Evolutionary conservation across 1,140 invertebrate species (phyloP), one percentile per base, ranked within the genome.

Genomic region (Drosophila ogumai): DNA sequence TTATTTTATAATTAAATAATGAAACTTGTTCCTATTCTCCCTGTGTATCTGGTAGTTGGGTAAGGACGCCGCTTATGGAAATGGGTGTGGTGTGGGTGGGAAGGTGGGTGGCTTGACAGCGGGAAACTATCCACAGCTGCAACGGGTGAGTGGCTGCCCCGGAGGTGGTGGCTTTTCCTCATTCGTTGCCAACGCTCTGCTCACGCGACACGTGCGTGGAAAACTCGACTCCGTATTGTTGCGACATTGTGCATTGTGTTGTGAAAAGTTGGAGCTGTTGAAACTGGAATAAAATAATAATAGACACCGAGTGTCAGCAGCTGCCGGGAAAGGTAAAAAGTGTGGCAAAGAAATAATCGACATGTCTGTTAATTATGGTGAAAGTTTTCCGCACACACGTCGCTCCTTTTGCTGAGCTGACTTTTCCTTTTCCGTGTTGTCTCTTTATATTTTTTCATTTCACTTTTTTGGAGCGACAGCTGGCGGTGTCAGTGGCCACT

Each of bases 281-380:
- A 75, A 64, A 50, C 50, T 77, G 75, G 71, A 82, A 77, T 74
- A 84, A 69, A 74, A 80, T 60, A 78, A 61, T 50, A 76, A 76
- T 59, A 76, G 50, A 76, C 63, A 76, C 15, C 43, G 60, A 52
- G 32, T 49, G 56, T 61, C 56, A 79, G 56, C 73, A 90, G 73
- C 77, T 90, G 76, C 60, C 80, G 82, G 59, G 67, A 88, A 87
- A 90, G 84, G 85, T 90, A 90, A 88, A 90, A 81, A 81, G 73
- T 90, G 60, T 77, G 85, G 57, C 68, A 88, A 69, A 90, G 84
- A 84, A 81, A 80, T 90, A 88, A 88, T 90, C 84, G 85, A 90
- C 84, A 90, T 90, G 85, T 90, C 84, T 90, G 84, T 88, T 88
- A 88, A 88, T 88, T 88, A 88, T 90, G 87, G 84, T 88, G 85